A percentile compares a stretch with the other conserved stretches of the same genome.
Evolutionary conservation across 2,888 invertebrate species (phyloP).

Genomic region (Amblyteles armatorius): DNA sequence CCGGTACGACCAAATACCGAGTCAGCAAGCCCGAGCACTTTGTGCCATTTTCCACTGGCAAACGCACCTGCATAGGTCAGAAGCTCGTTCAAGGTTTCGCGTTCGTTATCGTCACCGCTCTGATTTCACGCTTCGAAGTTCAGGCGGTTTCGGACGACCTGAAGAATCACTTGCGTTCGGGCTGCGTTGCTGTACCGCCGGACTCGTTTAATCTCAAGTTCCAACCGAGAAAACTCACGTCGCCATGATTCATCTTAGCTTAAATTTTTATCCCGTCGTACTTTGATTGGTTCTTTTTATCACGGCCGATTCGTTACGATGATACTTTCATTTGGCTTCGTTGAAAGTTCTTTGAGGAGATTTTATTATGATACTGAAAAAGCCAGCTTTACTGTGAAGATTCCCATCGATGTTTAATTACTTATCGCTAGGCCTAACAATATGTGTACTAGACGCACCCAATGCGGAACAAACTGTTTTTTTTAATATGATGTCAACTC

Average conservation of each 20-base stretch:
- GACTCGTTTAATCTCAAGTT: slow-evolving; percentile 88
- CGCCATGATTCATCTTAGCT: slow-evolving; percentile 24
- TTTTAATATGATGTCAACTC: too few species aligned
- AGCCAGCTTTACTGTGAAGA: neutral
- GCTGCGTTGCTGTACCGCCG: slow-evolving; percentile 91
- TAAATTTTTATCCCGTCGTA: neutral
- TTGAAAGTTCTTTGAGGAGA: neutral
- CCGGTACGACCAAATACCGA: slow-evolving; percentile 74
- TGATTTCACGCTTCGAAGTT: slow-evolving; percentile 90
- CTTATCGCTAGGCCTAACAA: too few species aligned
- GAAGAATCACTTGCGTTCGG: slow-evolving; percentile 86
- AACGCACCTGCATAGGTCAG: slow-evolving; percentile 94
- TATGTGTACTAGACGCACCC: too few species aligned
- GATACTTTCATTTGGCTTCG: neutral
- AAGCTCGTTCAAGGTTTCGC: slow-evolving; percentile 92
- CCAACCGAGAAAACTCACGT: slow-evolving; percentile 61
- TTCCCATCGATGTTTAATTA: slow-evolving; percentile 1
- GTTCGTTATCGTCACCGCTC: slow-evolving; percentile 90
- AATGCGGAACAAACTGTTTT: too few species aligned
- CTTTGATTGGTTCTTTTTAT: neutral
- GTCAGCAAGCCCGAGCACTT: slow-evolving; percentile 89
- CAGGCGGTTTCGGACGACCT: slow-evolving; percentile 86
- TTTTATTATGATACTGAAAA: neutral
- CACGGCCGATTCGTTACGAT: neutral
- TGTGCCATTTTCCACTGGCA: slow-evolving; percentile 94